Evolutionary conservation across 2,797 vertebrate species (phyloP).

Genomic region (Adelosebastes latens): DNA sequence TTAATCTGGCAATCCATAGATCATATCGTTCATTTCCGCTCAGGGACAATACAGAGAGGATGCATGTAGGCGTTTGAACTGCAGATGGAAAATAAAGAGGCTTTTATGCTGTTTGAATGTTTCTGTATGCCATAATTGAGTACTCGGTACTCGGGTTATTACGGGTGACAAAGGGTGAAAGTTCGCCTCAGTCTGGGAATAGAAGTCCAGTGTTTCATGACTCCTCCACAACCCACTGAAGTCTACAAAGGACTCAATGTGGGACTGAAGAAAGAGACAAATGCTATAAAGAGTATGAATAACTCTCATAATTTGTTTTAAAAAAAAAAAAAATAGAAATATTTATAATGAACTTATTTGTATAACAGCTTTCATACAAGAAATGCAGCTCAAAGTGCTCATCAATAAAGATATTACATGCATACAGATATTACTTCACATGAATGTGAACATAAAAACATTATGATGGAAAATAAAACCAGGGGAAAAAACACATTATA

Average conservation of each 20-base stretch:
- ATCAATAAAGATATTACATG: no score
- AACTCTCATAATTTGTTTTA: slow-evolving; percentile 10
- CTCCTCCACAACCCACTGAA: slow-evolving; percentile 51
- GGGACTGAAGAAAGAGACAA: slow-evolving; percentile 5
- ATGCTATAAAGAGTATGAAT: background rate
- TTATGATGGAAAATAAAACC: no score
- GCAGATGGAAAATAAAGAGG: slow-evolving; percentile 60
- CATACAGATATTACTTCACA: background rate
- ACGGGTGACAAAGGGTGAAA: slow-evolving; percentile 40
- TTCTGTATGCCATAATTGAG: slow-evolving; percentile 53
- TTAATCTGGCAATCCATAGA: background rate
- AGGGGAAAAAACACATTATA: no score
- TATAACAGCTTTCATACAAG: no score
- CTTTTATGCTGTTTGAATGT: slow-evolving; percentile 57
- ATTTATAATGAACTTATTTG: no score
- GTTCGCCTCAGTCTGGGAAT: slow-evolving; percentile 58
- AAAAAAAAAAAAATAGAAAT: background rate
- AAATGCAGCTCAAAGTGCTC: no score
- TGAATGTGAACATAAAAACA: no score
- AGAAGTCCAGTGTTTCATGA: slow-evolving; percentile 75
- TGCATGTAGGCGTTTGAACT: slow-evolving; percentile 9
- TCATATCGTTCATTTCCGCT: slow-evolving; percentile 27
- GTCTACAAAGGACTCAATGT: slow-evolving; percentile 63
- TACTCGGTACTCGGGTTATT: slow-evolving; percentile 34
- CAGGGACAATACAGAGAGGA: slow-evolving; percentile 4